A percentile compares a stretch with the other conserved stretches of the same genome.
Evolutionary conservation across 1,140 invertebrate genomes (phyloP).

Genomic region (Phymorhynchus buccinoides): DNA sequence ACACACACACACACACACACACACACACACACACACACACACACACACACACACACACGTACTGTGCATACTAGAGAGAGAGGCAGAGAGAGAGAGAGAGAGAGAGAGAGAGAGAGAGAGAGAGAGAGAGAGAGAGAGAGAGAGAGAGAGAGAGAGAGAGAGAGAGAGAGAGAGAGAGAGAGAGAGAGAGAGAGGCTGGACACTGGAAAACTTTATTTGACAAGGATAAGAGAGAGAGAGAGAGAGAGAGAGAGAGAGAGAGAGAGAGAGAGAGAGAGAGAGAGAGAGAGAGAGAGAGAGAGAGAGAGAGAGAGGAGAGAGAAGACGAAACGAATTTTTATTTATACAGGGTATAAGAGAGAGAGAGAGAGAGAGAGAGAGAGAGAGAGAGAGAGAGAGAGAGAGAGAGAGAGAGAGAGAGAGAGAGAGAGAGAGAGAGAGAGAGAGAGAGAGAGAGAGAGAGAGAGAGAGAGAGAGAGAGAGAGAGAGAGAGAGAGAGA

Average conservation of each 20-base stretch:
- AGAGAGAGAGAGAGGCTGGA: too few relatives aligned
- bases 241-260: neutral
- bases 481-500: neutral
- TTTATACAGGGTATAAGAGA: neutral
- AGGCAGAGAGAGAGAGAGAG: too few relatives aligned
- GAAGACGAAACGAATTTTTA: neutral
- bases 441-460: conserved; percentile 6
- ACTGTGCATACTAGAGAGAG: too few relatives aligned
- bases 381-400: neutral
- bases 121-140: neutral
- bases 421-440: neutral
- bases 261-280: conserved; percentile 24
- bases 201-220: too few relatives aligned
- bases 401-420: conserved; percentile 24
- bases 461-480: neutral
- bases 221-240: too few relatives aligned
- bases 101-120: neutral
- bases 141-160: conserved; percentile 18
- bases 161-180: too few relatives aligned
- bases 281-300: conserved; percentile 24
- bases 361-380: neutral
- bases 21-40: too few relatives aligned
- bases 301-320: neutral
- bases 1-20: too few relatives aligned
- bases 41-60: too few relatives aligned